Percentiles rank a stretch among this genome's conserved stretches.
Evolutionary conservation across 2,888 invertebrate genomes (phyloP).

Genomic region (Axea sp.): DNA sequence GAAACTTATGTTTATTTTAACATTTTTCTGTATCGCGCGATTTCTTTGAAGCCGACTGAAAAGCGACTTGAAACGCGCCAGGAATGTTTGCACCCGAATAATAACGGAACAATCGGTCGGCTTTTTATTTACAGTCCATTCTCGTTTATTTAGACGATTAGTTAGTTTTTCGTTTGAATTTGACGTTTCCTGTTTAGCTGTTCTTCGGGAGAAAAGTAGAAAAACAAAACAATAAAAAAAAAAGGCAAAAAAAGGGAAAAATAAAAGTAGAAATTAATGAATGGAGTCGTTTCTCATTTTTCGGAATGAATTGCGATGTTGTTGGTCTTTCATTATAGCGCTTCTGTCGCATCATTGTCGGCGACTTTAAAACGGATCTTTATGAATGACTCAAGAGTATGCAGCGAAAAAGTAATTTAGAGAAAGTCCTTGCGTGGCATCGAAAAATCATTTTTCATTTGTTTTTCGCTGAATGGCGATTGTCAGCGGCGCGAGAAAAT

Average conservation of each 20-base stretch:
- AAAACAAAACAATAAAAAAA: slow-evolving; percentile 9
- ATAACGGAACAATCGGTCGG: slow-evolving; percentile 35
- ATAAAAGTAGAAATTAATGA: slow-evolving; percentile 2
- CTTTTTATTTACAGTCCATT: slow-evolving; percentile 24
- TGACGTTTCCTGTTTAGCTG: slow-evolving; percentile 35
- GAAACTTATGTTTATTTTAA: slow-evolving; percentile 13
- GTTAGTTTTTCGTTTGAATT: slow-evolving; percentile 31
- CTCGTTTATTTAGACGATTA: slow-evolving; percentile 33
- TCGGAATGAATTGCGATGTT: slow-evolving; percentile 10
- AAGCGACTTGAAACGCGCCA: slow-evolving; percentile 4
- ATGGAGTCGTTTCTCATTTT: slow-evolving; percentile 18
- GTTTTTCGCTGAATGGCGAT: no score
- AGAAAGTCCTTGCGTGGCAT: no score
- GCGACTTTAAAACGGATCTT: slow-evolving; percentile 1
- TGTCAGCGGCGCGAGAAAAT: no score
- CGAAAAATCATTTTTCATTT: no score
- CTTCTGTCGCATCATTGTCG: slow-evolving; percentile 27
- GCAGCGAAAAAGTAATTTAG: not conserved
- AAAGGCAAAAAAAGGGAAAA: slow-evolving; percentile 11
- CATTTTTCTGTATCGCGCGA: slow-evolving; percentile 7
- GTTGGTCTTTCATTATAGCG: not conserved
- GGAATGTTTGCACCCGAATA: slow-evolving; percentile 41
- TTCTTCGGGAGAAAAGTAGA: slow-evolving; percentile 3
- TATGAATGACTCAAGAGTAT: slow-evolving; percentile 5
- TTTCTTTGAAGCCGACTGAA: slow-evolving; percentile 6